Base-by-base conservation (phyloP, 2,113 vertebrate species). In the Morphnarchus princeps region DNA sequence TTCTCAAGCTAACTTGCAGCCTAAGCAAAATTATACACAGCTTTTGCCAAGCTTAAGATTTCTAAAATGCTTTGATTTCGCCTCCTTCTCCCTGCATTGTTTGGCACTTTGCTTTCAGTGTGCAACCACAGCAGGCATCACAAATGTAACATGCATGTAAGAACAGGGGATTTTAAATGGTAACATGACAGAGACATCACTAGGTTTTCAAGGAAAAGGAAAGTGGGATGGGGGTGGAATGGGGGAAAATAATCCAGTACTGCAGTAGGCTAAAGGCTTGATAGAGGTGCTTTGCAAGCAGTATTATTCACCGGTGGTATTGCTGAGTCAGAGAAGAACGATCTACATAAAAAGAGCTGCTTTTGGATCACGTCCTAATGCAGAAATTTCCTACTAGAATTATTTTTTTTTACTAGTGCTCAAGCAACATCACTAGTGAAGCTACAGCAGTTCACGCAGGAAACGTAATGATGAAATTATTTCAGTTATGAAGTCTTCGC, bases 321-420 rank as follows among this genome's bases (percentile, higher is more conserved):
- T 85, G 91, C 89, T 96, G 93, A 87, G 88, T 85, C 89, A 77
- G 81, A 87, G 73, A 13, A 70, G 92, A 62, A 52, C 42, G 59
- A 76, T 55, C 86, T 62, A 32, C 62, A 36, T 14, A 9, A 52
- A 52, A 34, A 74, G 49, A 54, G 45, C 89, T 65, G 77, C 77
- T 63, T 59, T 83, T 62, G 87, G 40, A 49, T 59, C 89, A 79
- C 6, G 5, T 93, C 81, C 86, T 76, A 19, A 11, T 72, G 83
- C 81, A 89, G 93, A 43, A 26, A 45, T 38, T 87, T 69, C 77
- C 67, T 16, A 2, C 49, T 47, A 16, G 42, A 11, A 9, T 47
- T 20, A 21, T 42, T 76, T 74, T 65, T 72, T 77, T 73, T 49
- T 7, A 45, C n/a, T 74, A 62, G 5, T 72, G 66, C 36, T 85